Base-by-base conservation (phyloP, 2,797 vertebrate genomes). In the Scomberomorus guttatus region DNA sequence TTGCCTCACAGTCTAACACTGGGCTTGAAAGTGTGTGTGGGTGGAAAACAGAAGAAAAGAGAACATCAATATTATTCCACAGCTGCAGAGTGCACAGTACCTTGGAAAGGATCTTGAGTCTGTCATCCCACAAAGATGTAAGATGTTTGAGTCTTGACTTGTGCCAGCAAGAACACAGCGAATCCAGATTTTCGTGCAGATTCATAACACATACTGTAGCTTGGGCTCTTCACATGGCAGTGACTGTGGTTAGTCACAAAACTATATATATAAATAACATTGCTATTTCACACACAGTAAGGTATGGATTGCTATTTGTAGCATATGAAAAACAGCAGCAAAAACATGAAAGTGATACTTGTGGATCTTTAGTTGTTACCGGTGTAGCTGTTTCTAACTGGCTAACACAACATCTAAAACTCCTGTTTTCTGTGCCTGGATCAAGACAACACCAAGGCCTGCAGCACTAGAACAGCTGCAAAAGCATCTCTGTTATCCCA, bases 401-500 rank as follows among this genome's bases (percentile, higher is more conserved):
- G 29, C 68, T 57, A 22, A 56, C 17, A 60, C 34, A 54, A 44
- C 39, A 68, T 55, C 24, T 20, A 10, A 25, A 75, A 24, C 32
- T 27, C 10, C n/a, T 46, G 61, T 72, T 85, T 71, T 71, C 46
- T 78, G 72, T 24, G 37, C 18, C 59, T 15, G 50, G 64, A 75
- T 64, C n/a, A 56, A 54, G 58, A 78, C 18, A 58, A 71, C 54
- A 67, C 57, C 0, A 4, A 87, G 46, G 67, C 57, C 73, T 20
- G 25, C 17, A 57, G 62, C 61, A 50, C 37, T 3, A 29, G 22
- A 76, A 11, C 88, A 91, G 87, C 93, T 93, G 92, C 84, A 71
- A 86, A 80, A 89, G 87, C 89, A 86, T 83, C 78, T 55, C 55
- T 27, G 51, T 88, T 85, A 85, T 85, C 72, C 66, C 63, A 22